Conservation (phyloP, 1,140 invertebrate species). For the Drosophila nasuta region DNA sequence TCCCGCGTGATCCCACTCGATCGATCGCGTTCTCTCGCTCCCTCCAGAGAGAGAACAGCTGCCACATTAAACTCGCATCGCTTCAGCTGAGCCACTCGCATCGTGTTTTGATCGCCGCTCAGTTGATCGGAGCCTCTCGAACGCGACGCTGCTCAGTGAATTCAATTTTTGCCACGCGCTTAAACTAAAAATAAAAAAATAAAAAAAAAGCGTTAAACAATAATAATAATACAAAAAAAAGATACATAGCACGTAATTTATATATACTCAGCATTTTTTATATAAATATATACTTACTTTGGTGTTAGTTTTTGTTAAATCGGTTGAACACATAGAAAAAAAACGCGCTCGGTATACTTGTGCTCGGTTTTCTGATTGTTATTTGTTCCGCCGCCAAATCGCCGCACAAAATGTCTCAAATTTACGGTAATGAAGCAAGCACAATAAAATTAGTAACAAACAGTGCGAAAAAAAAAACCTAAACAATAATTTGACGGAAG, state of each 20-base stretch:
- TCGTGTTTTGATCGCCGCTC: conserved; percentile 70
- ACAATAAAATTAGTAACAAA: conserved; percentile 24
- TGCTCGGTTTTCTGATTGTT: conserved; percentile 7
- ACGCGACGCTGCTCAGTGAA: conserved; percentile 64
- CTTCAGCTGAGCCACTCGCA: conserved; percentile 54
- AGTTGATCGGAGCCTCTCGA: conserved; percentile 81
- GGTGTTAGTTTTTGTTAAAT: conserved; percentile 1
- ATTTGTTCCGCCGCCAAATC: conserved; percentile 19
- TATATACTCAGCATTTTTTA: not conserved
- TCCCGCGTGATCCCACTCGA: conserved; percentile 4
- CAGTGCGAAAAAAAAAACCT: conserved; percentile 5
- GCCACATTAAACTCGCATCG: conserved; percentile 25
- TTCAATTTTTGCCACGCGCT: conserved; percentile 54
- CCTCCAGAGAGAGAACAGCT: conserved; percentile 6
- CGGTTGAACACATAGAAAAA: conserved; percentile 5
- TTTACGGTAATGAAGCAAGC: conserved; percentile 44
- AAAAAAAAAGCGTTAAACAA: conserved; percentile 2
- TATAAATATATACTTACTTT: conserved; percentile 7
- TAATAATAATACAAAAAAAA: conserved; percentile 33
- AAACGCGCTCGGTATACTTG: conserved; percentile 14
- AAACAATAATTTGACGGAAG: conserved; percentile 32
- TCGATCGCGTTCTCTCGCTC: conserved; percentile 10
- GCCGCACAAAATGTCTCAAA: conserved; percentile 27
- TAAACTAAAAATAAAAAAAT: not conserved
- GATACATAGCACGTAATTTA: conserved; percentile 7